Evolutionary conservation across 2,888 invertebrate genomes (phyloP), one percentile per base, ranked within the genome.

Genomic region (Drosophila longiperda): DNA sequence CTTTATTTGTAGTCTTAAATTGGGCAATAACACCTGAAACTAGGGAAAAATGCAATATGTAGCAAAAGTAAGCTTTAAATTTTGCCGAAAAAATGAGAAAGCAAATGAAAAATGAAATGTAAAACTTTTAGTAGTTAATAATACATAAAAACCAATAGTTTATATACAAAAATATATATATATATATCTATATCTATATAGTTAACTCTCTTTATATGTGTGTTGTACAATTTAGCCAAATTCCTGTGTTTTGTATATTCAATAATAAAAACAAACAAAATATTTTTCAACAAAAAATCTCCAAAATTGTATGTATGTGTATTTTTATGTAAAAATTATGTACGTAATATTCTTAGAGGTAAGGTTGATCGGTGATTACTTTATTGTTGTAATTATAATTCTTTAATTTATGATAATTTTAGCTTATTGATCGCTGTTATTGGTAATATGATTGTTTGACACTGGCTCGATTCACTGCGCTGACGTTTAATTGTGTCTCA

Each of bases 151-250:
- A 75, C 59, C 42, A 78, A 72, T 85, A 84, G 88, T 69, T 74
- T 84, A 78, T 87, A 73, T 73, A 73, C 63, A 72, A 68, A 53
- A 20, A 33, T 1, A 36, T 66, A 64, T 68, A 36, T 66, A 64
- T 68, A 38, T 40, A 33, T 15, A 23, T 63, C 57, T 74, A 73
- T 67, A 77, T 61, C 61, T 69, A 79, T 86, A 63, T 66, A 45
- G 45, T 73, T 65, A 69, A 71, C 66, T 69, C 40, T 73, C 29
- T 74, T 40, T 84, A 74, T 82, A 82, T 90, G 85, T 90, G 90
- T 86, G 85, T 86, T 86, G 90, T 90, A 90, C 67, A 80, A 77
- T 86, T 80, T 86, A 86, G 85, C 89, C 80, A 90, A 86, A 84
- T 86, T 89, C 71, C 72, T 88, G 89, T 86, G 85, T 85, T 80